A percentile compares a stretch with the other conserved stretches of the same genome.
Conservation (phyloP, 2,888 invertebrate genomes). For the Scaptomyza cyrtandrae region DNA sequence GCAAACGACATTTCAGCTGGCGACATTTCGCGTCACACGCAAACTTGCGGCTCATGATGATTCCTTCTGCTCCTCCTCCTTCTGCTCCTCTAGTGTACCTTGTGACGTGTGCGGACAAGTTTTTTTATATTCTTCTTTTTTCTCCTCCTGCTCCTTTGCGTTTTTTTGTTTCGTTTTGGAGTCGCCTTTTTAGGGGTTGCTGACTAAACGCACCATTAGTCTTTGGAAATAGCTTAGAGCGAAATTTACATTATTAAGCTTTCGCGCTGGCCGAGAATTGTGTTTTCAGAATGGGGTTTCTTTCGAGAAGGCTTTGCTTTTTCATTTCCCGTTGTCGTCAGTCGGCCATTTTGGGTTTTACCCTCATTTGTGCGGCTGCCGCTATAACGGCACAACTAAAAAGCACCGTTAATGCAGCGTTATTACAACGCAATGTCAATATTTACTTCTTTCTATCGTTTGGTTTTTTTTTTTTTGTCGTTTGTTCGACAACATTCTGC, state of each 20-base stretch:
- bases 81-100: constrained; percentile 32
- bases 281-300: constrained; percentile 4
- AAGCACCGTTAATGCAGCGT: constrained; percentile 72
- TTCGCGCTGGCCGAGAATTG: constrained; percentile 35
- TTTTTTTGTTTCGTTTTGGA: constrained; percentile 19
- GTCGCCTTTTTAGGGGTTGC: constrained; percentile 55
- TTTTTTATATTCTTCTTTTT: constrained; percentile 19
- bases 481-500: constrained; percentile 66
- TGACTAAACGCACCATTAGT: constrained; percentile 79
- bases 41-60: constrained; percentile 66
- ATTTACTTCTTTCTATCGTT: constrained; percentile 48
- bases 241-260: constrained; percentile 82
- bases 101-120: constrained; percentile 57
- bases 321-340: constrained; percentile 61
- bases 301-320: constrained; percentile 36
- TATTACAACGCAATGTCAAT: constrained; percentile 80
- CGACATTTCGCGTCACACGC: constrained; percentile 63
- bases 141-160: neutral
- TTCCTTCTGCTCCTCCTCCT: constrained; percentile 33
- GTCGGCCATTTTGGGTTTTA: constrained; percentile 63
- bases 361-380: constrained; percentile 42
- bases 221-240: constrained; percentile 80
- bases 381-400: constrained; percentile 28
- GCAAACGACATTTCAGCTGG: constrained; percentile 45
- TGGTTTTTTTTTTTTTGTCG: neutral